Conservation (phyloP, 2,888 invertebrate species). For the Nesidiocoris tenuis region DNA sequence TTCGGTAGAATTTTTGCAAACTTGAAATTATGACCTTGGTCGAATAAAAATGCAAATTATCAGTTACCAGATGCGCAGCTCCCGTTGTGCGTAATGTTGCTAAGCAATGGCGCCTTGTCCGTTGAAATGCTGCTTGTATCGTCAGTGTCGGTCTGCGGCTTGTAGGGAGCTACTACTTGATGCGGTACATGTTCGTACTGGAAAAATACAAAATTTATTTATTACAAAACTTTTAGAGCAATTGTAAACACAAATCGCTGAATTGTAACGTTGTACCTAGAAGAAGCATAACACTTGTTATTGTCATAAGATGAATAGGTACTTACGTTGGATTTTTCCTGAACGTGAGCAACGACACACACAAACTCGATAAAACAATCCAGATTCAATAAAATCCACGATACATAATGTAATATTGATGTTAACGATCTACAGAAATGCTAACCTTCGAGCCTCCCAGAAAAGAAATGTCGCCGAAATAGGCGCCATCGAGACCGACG, state of each 20-base stretch:
- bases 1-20: not conserved
- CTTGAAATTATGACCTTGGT: not conserved
- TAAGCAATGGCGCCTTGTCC: slow-evolving; percentile 55
- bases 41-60: no score
- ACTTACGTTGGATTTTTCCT: not conserved
- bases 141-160: slow-evolving; percentile 73
- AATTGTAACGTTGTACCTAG: no score
- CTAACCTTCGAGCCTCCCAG: slow-evolving; percentile 57
- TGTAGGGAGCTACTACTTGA: slow-evolving; percentile 85
- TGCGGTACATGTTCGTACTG: slow-evolving; percentile 78
- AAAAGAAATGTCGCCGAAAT: slow-evolving; percentile 89
- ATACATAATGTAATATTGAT: no score
- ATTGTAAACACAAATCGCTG: no score
- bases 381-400: no score
- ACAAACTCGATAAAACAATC: not conserved
- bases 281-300: no score
- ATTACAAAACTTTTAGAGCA: no score
- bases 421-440: no score
- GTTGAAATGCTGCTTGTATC: slow-evolving; percentile 52
- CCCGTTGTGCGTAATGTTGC: slow-evolving; percentile 45
- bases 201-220: slow-evolving; percentile 44
- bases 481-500: slow-evolving; percentile 94
- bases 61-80: slow-evolving; percentile 34
- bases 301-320: no score
- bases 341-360: not conserved